Evolutionary conservation across 2,113 vertebrate genomes (phyloP).

Genomic region (Edolisoma coerulescens): DNA sequence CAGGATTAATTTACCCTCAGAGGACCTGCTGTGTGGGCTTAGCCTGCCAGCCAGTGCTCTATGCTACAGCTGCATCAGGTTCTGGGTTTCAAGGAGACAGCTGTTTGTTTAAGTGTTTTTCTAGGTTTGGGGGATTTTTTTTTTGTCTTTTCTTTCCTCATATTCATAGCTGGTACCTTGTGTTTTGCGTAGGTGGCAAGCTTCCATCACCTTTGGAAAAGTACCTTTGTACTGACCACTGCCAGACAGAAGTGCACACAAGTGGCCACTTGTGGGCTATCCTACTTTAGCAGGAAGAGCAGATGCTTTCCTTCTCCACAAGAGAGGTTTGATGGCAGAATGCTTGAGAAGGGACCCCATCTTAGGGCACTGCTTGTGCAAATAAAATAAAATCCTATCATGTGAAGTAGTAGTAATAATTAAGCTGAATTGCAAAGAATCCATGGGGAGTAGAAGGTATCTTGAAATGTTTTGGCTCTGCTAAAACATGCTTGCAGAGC

Average conservation of each 20-base stretch:
- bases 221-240: neutral
- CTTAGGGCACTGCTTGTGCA: neutral
- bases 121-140: neutral
- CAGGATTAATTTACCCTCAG: neutral
- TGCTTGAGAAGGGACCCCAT: neutral
- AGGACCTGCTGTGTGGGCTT: neutral
- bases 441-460: neutral
- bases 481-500: neutral
- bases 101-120: neutral
- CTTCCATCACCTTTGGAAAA: neutral
- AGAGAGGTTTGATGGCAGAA: neutral
- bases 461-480: neutral
- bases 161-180: neutral
- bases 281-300: neutral
- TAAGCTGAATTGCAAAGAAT: neutral
- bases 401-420: neutral
- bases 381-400: neutral
- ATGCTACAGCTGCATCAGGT: fast-evolving
- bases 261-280: neutral
- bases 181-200: neutral
- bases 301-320: neutral
- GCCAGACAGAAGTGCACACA: neutral
- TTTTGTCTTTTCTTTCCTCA: neutral
- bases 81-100: neutral
- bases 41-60: neutral